Evolutionary conservation across 2,888 invertebrate genomes (phyloP).

Genomic region (Lamellibrachia columna): DNA sequence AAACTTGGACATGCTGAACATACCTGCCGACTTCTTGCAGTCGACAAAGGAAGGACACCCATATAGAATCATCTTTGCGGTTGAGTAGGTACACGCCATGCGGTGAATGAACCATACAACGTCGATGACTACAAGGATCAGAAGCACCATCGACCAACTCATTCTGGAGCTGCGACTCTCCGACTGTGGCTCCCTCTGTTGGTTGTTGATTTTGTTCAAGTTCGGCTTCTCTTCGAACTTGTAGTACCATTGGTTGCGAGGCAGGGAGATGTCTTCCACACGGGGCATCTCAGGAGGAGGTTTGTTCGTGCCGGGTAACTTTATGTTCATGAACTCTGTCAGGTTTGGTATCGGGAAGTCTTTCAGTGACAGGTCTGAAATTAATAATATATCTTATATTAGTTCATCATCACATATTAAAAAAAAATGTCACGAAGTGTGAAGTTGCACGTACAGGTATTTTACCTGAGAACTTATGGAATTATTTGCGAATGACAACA

Average conservation of each 20-base stretch:
- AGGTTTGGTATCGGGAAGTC: constrained; percentile 45
- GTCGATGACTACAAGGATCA: constrained; percentile 55
- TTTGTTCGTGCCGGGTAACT: constrained; percentile 38
- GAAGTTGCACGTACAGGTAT: no score
- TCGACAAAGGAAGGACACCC: constrained; percentile 62
- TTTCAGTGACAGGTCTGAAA: constrained; percentile 43
- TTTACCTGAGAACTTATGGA: no score
- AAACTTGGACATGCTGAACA: no score
- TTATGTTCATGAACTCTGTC: constrained; percentile 42
- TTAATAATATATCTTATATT: not conserved
- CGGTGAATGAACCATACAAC: constrained; percentile 59
- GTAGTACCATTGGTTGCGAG: constrained; percentile 46
- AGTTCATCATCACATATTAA: not conserved
- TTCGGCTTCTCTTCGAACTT: constrained; percentile 41
- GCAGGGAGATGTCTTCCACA: constrained; percentile 41
- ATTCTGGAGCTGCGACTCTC: constrained; percentile 34
- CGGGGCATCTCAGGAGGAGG: constrained; percentile 35
- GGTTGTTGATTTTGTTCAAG: constrained; percentile 21
- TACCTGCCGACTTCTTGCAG: constrained; percentile 45
- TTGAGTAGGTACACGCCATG: constrained; percentile 57
- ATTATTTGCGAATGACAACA: no score
- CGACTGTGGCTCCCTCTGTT: not conserved
- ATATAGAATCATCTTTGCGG: constrained; percentile 57
- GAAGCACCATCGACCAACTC: constrained; percentile 44
- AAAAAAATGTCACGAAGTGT: no score